Base-by-base conservation (phyloP, 2,888 invertebrate species). In the Aspidiotus destructor region DNA sequence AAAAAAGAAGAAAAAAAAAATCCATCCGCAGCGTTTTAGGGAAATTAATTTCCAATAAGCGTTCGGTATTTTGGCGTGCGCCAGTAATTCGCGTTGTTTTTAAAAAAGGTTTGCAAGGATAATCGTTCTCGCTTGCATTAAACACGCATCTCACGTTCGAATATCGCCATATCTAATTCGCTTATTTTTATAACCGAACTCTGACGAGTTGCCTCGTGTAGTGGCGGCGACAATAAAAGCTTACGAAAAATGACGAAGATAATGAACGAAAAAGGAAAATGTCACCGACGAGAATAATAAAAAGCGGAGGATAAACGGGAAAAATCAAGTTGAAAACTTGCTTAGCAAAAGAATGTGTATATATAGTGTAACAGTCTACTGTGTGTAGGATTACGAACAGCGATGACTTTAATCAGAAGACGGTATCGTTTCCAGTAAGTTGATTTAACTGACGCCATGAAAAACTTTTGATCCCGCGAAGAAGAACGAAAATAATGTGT, bases 401-500 rank as follows among this genome's bases (percentile, higher is more conserved):
- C 41, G 41, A 42, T 60, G 13, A 58, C 58, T 13, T 13, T 60
- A 60, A 28, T 28, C 10, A 58, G 58, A 58, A 58, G 42, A 15
- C 15, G 13, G 48, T 62, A 65, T 65, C 65, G 58, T 44, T 65
- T 65, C 65, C 58, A 65, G 57, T 54, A 17, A 57, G 65, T 65
- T 65, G 65, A 65, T 65, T 65, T 65, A 65, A 65, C 65, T 65
- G 65, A 65, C 65, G 65, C 65, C 65, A 65, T 65, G 65, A 57
- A 65, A 65, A 65, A 65, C 65, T 65, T 65, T 65, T 65, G 55
- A 42, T 44, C 44, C 57, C 65, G 42, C 55, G 57, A 57, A 65
- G 57, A 65, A 65, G 57, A 28, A 28, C 28, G 28, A 28, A 28
- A 57, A 65, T 57, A 65, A 65, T 65, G 65, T 65, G 65, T 65